Percentiles rank a stretch among this genome's conserved stretches.
phyloP scores from a whole-genome alignment of 2,888 invertebrate genomes.

The Argyra leucocephala region DNA sequence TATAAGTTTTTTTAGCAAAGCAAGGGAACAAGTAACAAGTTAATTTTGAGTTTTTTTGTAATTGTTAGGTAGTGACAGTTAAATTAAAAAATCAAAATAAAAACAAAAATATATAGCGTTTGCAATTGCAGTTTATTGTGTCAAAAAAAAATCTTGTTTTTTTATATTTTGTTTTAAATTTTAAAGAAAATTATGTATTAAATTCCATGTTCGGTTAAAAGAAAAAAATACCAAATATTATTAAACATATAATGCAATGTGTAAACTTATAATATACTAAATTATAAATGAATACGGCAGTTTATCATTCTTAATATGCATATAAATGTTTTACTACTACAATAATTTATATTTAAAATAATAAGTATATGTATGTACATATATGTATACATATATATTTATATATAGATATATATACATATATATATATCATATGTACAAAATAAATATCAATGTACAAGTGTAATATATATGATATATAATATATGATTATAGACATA shows the following conservation, averaged over 20 bases:
- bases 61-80: not conserved
- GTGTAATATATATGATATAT: too few species aligned
- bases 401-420: too few species aligned
- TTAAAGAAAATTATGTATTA: slow-evolving; percentile 14
- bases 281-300: too few species aligned
- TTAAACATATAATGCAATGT: too few species aligned
- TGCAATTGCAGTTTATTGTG: slow-evolving; percentile 31
- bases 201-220: not conserved
- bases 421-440: too few species aligned
- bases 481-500: too few species aligned
- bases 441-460: too few species aligned
- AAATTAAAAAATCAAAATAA: slow-evolving; percentile 10
- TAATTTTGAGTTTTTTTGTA: not conserved
- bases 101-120: slow-evolving; percentile 27
- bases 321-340: too few species aligned
- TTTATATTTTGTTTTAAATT: slow-evolving; percentile 16
- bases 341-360: too few species aligned
- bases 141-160: slow-evolving; percentile 15
- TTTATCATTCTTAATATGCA: too few species aligned
- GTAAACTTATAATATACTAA: too few species aligned
- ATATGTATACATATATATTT: not conserved
- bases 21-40: not conserved
- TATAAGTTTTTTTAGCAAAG: slow-evolving; percentile 14
- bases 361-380: too few species aligned
- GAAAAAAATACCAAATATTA: slow-evolving; percentile 7